Conservation (phyloP, 2,888 invertebrate genomes). For the Branchellion lobata region DNA sequence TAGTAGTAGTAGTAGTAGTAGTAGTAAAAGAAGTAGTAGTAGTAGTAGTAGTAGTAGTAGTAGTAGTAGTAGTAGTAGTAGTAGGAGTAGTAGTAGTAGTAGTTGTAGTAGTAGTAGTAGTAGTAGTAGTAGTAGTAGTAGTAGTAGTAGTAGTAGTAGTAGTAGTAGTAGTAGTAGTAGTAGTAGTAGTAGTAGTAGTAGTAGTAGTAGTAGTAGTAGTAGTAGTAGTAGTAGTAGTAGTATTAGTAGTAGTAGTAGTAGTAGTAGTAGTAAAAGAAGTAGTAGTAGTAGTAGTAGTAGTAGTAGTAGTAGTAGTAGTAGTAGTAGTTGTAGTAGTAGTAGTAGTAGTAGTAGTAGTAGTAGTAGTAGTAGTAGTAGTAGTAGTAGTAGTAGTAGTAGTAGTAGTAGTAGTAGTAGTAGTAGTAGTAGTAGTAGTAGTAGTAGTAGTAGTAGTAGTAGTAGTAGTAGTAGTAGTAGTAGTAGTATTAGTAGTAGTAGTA, state of each 20-base stretch:
- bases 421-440: no score
- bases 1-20: conserved; percentile 35
- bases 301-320: no score
- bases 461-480: no score
- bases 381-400: no score
- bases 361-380: no score
- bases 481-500: conserved; percentile 28
- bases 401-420: no score
- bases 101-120: conserved; percentile 38
- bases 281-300: conserved; percentile 37
- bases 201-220: conserved; percentile 37
- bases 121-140: conserved; percentile 38
- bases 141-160: conserved; percentile 38
- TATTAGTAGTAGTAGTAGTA: conserved; percentile 36
- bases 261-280: conserved; percentile 31
- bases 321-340: no score
- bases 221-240: conserved; percentile 38
- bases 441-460: no score
- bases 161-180: conserved; percentile 37
- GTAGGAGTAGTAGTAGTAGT: conserved; percentile 27
- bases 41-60: neutral
- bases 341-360: no score
- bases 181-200: conserved; percentile 35
- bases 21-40: conserved; percentile 2
- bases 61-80: neutral